Conservation (phyloP, 2,797 vertebrate species). For the Prionace glauca region DNA sequence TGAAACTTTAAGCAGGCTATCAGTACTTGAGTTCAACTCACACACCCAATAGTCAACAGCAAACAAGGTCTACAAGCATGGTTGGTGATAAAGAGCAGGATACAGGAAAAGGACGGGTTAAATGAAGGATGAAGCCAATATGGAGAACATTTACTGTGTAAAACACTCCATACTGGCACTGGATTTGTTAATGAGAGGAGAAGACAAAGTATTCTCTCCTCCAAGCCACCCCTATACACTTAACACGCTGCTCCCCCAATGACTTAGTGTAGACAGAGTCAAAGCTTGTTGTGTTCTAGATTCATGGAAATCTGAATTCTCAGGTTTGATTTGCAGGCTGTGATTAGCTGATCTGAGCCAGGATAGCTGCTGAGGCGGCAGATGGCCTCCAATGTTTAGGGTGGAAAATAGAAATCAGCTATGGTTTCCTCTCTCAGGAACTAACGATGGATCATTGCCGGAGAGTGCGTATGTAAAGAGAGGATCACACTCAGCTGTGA, state of each 20-base stretch:
- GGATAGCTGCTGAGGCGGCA: background rate
- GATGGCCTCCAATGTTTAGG: background rate
- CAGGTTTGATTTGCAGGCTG: background rate
- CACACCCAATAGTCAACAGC: constrained; percentile 70
- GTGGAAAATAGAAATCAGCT: background rate
- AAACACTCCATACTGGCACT: background rate
- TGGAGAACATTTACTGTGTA: background rate
- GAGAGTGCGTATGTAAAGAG: background rate
- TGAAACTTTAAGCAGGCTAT: constrained; percentile 98
- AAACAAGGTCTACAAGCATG: constrained; percentile 57
- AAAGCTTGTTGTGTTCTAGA: background rate
- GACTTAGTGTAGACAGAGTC: background rate
- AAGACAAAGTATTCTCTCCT: background rate
- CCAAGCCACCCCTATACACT: background rate
- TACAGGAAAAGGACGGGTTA: constrained; percentile 37
- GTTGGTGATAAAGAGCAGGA: constrained; percentile 47
- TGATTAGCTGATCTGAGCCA: background rate
- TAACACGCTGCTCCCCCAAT: background rate
- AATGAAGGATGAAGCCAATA: constrained; percentile 36
- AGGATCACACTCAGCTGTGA: background rate
- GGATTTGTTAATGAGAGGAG: background rate
- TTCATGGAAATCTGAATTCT: background rate
- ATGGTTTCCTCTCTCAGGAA: background rate
- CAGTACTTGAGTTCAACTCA: constrained; percentile 78
- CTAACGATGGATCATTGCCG: background rate